Evolutionary conservation across 2,888 invertebrate species (phyloP).

Genomic region (Venusia cambrica): DNA sequence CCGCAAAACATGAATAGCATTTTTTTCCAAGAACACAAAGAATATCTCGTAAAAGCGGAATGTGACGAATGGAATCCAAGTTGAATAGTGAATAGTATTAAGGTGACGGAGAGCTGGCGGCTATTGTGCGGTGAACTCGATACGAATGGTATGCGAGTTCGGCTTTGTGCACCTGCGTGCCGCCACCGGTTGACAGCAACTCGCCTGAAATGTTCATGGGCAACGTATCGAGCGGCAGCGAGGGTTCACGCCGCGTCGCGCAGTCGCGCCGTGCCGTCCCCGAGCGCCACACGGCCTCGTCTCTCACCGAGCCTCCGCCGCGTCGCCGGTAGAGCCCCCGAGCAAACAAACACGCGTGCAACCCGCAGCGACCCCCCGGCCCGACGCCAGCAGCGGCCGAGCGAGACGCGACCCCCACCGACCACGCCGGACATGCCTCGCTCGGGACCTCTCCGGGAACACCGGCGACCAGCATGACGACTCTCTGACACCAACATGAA

Average conservation of each 20-base stretch:
- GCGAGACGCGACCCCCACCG: conserved; percentile 30
- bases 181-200: conserved; percentile 73
- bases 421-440: conserved; percentile 52
- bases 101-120: conserved; percentile 16
- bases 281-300: conserved; percentile 44
- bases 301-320: conserved; percentile 37
- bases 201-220: conserved; percentile 78
- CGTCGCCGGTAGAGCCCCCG: conserved; percentile 40
- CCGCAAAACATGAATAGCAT: too few species aligned
- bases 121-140: conserved; percentile 18
- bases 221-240: conserved; percentile 70
- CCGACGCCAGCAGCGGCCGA: conserved; percentile 12
- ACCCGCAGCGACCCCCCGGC: conserved; percentile 38
- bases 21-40: too few species aligned
- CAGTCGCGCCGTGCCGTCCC: conserved; percentile 62
- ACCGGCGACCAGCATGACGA: conserved; percentile 57
- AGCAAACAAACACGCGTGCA: conserved; percentile 54
- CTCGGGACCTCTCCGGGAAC: conserved; percentile 47
- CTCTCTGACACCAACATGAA: conserved; percentile 66
- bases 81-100: conserved; percentile 19
- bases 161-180: conserved; percentile 60
- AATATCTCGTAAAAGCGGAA: conserved; percentile 3
- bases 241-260: conserved; percentile 58
- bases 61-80: conserved; percentile 13
- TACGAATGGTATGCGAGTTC: conserved; percentile 26